Base-by-base conservation (phyloP, 2,797 vertebrate species). In the Octomys mimax region DNA sequence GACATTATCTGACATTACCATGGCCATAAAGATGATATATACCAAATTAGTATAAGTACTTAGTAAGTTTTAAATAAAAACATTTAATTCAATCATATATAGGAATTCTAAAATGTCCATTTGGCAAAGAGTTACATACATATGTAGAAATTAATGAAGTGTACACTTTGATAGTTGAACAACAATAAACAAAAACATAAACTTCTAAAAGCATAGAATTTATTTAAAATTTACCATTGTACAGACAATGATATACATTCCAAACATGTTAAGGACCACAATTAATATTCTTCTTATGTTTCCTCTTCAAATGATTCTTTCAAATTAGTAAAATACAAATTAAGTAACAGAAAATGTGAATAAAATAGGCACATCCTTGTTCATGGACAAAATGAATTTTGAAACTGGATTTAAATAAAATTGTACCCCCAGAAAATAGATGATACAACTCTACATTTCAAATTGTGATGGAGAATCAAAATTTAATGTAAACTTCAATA, bases 401-500 rank as follows among this genome's bases (percentile, higher is more conserved):
- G 82, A 79, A 84, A 83, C 22, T 81, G 19, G 0, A 61, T 71
- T 28, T 26, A 84, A 95, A 68, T 84, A 84, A 92, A 93, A 77
- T 75, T 66, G 28, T 52, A 33, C 6, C 33, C 66, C 46, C 16
- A 70, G 80, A 75, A 89, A 84, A 36, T 42, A 28, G 36, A 62
- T 95, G 8, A 46, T 39, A 66, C 8, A 95, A 89, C 89, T 88
- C 28, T 88, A 64, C 42, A 73, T 22, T 12, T 75, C 6, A 83
- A n/a, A 36, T 66, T 92, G 49, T 73, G 4, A 92, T 54, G 11
- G 0, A 78, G 52, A 81, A 59, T 6, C 18, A 79, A 85, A 79
- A 49, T 33, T 46, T 90, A 84, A 24, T 12, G 80, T 42, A 64
- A 94, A 36, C 6, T 52, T 49, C 78, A 70, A 88, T 78, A 57